A percentile compares a stretch with the other conserved stretches of the same genome.
phyloP scores from a whole-genome alignment of 2,113 vertebrate species.

The Lampris incognitus region DNA sequence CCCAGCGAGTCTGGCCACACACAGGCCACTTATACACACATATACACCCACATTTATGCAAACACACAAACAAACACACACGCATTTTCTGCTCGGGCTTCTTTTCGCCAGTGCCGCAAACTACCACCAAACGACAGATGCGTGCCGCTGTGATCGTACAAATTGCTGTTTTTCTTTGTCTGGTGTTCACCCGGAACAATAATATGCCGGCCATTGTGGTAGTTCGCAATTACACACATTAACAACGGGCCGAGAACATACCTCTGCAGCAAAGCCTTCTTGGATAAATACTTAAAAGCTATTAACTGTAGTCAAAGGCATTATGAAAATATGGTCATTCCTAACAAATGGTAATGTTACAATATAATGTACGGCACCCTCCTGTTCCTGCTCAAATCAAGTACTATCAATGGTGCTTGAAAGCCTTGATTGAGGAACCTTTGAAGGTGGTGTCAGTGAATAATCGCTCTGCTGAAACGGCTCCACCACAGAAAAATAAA shows the following conservation, averaged over 20 bases:
- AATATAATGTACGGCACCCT: slow-evolving; percentile 35
- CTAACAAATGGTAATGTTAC: slow-evolving; percentile 45
- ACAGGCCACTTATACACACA: slow-evolving; percentile 72
- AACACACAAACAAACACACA: slow-evolving; percentile 65
- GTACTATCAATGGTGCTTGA: slow-evolving; percentile 50
- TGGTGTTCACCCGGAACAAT: not conserved
- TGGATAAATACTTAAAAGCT: slow-evolving; percentile 25
- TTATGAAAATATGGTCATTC: slow-evolving; percentile 32
- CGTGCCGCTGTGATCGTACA: slow-evolving; percentile 3
- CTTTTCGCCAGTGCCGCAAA: slow-evolving; percentile 39
- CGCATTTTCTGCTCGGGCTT: slow-evolving; percentile 45
- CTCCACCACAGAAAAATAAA: slow-evolving; percentile 79
- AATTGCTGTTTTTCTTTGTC: too few relatives aligned
- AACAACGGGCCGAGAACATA: slow-evolving; percentile 11
- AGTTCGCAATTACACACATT: slow-evolving; percentile 16
- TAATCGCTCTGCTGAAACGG: slow-evolving; percentile 73
- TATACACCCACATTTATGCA: slow-evolving; percentile 32
- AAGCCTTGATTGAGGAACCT: slow-evolving; percentile 67
- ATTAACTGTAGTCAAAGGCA: slow-evolving; percentile 36
- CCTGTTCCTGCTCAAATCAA: slow-evolving; percentile 38
- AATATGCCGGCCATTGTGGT: slow-evolving; percentile 12
- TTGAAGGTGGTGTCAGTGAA: slow-evolving; percentile 76
- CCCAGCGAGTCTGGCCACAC: slow-evolving; percentile 76
- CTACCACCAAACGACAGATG: slow-evolving; percentile 29
- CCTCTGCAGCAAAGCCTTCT: slow-evolving; percentile 8